phyloP scores from a whole-genome alignment of 2,797 vertebrate genomes.

The Rhinoraja longicauda region DNA sequence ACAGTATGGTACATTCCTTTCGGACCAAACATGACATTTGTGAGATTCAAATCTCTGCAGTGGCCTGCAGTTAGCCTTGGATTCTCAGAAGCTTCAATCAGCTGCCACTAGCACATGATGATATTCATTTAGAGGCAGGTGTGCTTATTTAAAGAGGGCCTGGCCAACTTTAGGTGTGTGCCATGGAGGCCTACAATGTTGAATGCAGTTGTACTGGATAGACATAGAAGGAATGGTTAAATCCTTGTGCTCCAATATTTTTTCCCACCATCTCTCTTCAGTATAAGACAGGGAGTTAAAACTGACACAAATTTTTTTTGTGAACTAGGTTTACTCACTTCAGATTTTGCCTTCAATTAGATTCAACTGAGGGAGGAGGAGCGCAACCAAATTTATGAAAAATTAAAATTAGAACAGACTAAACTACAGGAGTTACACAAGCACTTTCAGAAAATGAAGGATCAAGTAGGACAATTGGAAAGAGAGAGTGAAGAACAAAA shows the following conservation, averaged over 20 bases:
- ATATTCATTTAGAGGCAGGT: neutral
- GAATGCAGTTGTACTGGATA: neutral
- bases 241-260: neutral
- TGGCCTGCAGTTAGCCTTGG: neutral
- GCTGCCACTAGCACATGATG: neutral
- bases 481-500: constrained; percentile 45
- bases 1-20: neutral
- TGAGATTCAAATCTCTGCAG: neutral
- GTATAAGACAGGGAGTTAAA: neutral
- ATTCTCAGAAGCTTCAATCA: neutral
- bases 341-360: constrained; percentile 41
- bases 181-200: neutral
- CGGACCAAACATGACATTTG: neutral
- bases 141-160: neutral
- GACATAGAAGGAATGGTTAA: neutral
- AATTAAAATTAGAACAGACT: constrained; percentile 47
- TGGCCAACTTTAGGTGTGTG: neutral
- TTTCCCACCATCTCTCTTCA: neutral
- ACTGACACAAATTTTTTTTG: neutral
- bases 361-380: constrained; percentile 45
- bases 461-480: constrained; percentile 44
- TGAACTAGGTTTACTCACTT: neutral
- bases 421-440: constrained; percentile 48
- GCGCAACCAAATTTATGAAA: constrained; percentile 44
- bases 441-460: constrained; percentile 46